Evolutionary conservation across 2,888 invertebrate genomes (phyloP).

Genomic region (Torymus tubicola): DNA sequence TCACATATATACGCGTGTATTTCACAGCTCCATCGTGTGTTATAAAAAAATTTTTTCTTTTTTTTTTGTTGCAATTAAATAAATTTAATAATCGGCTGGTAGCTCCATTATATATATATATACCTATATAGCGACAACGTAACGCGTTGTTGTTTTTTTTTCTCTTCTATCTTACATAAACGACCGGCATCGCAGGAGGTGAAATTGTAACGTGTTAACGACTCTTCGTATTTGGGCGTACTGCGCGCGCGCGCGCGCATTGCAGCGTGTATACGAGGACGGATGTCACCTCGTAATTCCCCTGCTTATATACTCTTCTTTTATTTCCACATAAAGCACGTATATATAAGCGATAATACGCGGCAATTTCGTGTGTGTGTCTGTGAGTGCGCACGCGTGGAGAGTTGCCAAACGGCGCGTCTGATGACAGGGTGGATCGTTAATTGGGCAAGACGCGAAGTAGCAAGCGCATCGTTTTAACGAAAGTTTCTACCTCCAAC

Average conservation of each 20-base stretch:
- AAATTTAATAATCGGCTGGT: too few species aligned
- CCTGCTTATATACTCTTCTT: neutral
- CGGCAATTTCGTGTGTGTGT: conserved; percentile 28
- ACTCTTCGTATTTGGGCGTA: conserved; percentile 36
- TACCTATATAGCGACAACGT: too few species aligned
- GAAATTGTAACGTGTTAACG: conserved; percentile 45
- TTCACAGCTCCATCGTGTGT: too few species aligned
- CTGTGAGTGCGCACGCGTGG: too few species aligned
- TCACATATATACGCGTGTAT: too few species aligned
- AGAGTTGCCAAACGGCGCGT: conserved; percentile 43
- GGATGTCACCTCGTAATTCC: conserved; percentile 49
- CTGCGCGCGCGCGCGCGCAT: conserved; percentile 11
- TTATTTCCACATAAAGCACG: conserved; percentile 25
- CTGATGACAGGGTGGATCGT: conserved; percentile 39
- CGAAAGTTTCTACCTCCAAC: conserved; percentile 9
- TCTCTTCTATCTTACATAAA: conserved; percentile 26
- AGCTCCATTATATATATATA: too few species aligned
- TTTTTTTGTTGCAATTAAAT: too few species aligned
- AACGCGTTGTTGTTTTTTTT: neutral
- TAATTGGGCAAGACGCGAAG: conserved; percentile 46
- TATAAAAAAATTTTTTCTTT: too few species aligned
- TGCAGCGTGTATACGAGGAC: conserved; percentile 8
- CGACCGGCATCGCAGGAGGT: conserved; percentile 2
- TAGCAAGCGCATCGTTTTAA: conserved; percentile 14
- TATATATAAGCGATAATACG: neutral